Conservation (phyloP, 2,888 invertebrate genomes). For the Agrochola macilenta region DNA sequence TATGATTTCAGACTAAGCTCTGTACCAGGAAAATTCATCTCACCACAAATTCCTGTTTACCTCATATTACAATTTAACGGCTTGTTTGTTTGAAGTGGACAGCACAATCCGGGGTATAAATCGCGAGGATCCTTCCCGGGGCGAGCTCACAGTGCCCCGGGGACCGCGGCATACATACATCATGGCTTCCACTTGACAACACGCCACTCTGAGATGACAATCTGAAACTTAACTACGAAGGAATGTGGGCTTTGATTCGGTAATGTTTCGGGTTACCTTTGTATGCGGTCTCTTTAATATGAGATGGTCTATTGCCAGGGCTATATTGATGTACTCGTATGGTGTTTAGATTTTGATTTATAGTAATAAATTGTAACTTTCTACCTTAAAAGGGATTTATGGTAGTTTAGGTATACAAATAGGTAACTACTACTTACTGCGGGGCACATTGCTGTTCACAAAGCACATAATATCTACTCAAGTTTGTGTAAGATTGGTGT, state of each 20-base stretch:
- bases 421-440: not conserved
- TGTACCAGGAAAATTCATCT: not conserved
- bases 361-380: not conserved
- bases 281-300: not conserved
- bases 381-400: not conserved
- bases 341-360: not conserved
- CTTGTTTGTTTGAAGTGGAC: slow-evolving; percentile 80
- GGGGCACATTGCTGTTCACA: not conserved
- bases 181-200: slow-evolving; percentile 75
- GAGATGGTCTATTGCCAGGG: not conserved
- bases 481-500: not conserved
- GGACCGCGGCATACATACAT: slow-evolving; percentile 77
- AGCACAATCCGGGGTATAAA: slow-evolving; percentile 77
- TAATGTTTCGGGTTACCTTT: slow-evolving; percentile 10
- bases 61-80: slow-evolving; percentile 69
- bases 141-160: slow-evolving; percentile 66
- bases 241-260: slow-evolving; percentile 35
- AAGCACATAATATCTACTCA: not conserved
- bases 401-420: not conserved
- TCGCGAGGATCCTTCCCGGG: slow-evolving; percentile 69
- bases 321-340: not conserved
- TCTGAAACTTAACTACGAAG: slow-evolving; percentile 42
- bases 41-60: slow-evolving; percentile 43
- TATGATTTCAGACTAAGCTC: not conserved
- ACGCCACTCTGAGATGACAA: slow-evolving; percentile 57